Conservation (phyloP, 2,797 vertebrate genomes). For the Sebastes diploproa region DNA sequence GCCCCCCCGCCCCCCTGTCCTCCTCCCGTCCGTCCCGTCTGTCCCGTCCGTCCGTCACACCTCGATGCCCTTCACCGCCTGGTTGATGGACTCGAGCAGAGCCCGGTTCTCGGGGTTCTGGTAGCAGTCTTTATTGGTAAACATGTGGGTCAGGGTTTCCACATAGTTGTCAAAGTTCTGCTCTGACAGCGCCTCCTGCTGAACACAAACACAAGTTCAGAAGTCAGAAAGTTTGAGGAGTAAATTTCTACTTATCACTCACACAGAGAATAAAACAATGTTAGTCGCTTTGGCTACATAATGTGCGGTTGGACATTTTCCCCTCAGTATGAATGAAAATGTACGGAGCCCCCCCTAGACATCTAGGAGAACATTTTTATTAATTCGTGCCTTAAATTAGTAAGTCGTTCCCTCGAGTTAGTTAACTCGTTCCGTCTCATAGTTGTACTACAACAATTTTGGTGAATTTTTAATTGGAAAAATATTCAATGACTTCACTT, state of each 20-base stretch:
- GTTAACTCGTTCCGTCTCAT: no score
- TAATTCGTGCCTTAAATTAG: no score
- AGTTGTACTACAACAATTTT: no score
- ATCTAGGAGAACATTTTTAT: no score
- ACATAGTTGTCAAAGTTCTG: conserved; percentile 97
- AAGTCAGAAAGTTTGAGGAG: neutral
- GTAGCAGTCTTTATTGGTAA: conserved; percentile 98
- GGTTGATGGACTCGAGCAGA: conserved; percentile 97
- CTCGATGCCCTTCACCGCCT: conserved; percentile 97
- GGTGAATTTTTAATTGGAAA: no score
- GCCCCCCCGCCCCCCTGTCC: conserved; percentile 13
- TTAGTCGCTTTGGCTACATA: neutral
- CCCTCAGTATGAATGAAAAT: neutral
- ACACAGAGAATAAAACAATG: neutral
- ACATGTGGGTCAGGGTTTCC: conserved; percentile 97
- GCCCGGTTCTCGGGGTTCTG: conserved; percentile 97
- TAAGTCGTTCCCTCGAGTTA: no score
- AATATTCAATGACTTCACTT: no score
- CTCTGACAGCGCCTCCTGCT: conserved; percentile 95
- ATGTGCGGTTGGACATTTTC: neutral
- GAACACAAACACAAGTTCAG: conserved; percentile 21
- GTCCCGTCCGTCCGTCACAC: conserved; percentile 83
- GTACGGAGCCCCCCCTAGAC: no score
- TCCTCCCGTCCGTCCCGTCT: neutral
- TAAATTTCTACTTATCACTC: neutral